Base-by-base conservation (phyloP, 92 coral and sea anemone species). In the Zoanthus solanderi region DNA sequence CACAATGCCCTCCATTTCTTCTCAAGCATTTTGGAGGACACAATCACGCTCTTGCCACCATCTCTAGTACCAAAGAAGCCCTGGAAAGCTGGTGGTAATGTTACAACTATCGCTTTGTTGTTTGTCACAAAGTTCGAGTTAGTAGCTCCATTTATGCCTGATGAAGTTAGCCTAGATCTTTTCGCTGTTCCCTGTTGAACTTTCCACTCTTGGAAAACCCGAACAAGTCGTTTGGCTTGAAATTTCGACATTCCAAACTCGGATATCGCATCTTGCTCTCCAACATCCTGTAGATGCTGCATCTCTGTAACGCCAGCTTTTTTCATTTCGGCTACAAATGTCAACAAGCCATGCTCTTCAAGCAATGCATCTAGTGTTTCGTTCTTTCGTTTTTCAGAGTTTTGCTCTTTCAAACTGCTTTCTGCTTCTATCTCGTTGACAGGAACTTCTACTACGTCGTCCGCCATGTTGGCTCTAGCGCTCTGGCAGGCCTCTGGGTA, bases 171-270 rank as follows among this genome's bases (percentile, higher is more conserved):
- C 76, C 76, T 72, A 13, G 76, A 37, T 72, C 76, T 72, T 72
- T 72, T 72, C 76, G 50, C 76, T 72, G 76, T 72, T 72, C 34
- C 52, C 76, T 72, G 72, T 66, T 66, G 84, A 79, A 66, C 76
- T 66, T 88, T 88, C 87, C 87, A 88, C 71, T 88, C 90, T 47
- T 79, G 42, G 87, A 75, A 88, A 50, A 56, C 90, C 74, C 90
- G 75, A 79, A 88, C 53, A 63, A 88, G 87, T 42, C 90, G 79
- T 69, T 85, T 88, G 78, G 90, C 90, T 79, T 88, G 87, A 74
- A 88, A 88, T 72, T 71, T 88, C 57, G 90, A 57, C 90, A 88
- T 88, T 79, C 84, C 90, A 52, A 88, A 48, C 32, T 87, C 84
- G 52, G 58, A 57, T 50, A 65, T 47, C n/a, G 90, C 90, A 52